phyloP scores from a whole-genome alignment of 2,113 vertebrate genomes.

The Chamaea fasciata region DNA sequence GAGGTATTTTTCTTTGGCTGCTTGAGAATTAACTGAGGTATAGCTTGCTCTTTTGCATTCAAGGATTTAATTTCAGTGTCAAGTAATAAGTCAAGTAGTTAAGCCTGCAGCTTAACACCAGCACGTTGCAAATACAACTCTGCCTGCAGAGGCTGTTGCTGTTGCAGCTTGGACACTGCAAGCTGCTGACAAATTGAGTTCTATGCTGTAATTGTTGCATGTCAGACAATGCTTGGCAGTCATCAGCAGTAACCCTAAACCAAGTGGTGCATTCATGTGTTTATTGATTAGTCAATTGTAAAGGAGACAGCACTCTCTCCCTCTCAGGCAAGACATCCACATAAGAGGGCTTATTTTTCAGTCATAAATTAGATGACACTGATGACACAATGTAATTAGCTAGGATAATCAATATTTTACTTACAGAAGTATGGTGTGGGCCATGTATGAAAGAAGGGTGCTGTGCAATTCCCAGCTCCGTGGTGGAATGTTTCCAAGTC shows the following conservation, averaged over 20 bases:
- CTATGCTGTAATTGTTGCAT: neutral
- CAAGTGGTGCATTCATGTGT: neutral
- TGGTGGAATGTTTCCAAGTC: constrained; percentile 83
- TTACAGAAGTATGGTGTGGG: constrained; percentile 83
- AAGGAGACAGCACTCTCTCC: neutral
- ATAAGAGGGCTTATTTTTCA: constrained; percentile 7
- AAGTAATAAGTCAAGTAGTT: neutral
- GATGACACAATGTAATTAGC: neutral
- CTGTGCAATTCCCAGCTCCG: constrained; percentile 46
- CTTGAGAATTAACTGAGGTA: neutral
- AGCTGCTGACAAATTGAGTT: neutral
- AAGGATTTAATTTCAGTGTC: neutral
- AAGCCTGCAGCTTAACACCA: neutral
- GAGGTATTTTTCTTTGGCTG: neutral
- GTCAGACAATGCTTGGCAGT: neutral
- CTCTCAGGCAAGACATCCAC: neutral
- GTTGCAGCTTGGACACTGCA: neutral
- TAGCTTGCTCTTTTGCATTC: neutral
- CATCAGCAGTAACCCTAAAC: constrained; percentile 20
- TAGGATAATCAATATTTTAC: constrained; percentile 25
- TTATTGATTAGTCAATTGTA: constrained; percentile 22
- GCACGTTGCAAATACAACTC: neutral
- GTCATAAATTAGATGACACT: neutral
- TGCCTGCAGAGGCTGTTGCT: neutral
- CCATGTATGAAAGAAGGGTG: constrained; percentile 86